Base-by-base conservation (phyloP, 2,113 vertebrate genomes). In the Donacobius atricapilla region DNA sequence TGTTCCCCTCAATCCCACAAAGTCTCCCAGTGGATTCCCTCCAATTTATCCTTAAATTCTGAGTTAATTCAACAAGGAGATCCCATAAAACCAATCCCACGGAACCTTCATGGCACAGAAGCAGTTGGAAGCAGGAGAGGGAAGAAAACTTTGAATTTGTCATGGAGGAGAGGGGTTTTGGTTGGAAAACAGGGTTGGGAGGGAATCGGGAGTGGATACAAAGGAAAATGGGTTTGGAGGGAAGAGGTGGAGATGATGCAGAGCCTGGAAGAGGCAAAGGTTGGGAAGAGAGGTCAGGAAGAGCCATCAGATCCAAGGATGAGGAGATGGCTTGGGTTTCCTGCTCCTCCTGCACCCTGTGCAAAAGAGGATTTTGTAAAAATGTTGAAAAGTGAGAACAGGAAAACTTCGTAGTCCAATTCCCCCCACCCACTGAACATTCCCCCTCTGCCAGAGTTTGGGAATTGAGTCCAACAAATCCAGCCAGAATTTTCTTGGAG, bases 401-500 rank as follows among this genome's bases (percentile, higher is more conserved):
- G 28, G 33, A 33, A 40, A 78, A 40, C 12, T 33, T n/a, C 40
- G 12, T n/a, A 42, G 21, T 37, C 68, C 68, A 58, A 0, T 15
- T 40, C 8, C 24, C 30, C 35, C 45, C 24, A 19, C 1, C 9
- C 58, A 21, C 57, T 15, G 14, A 5, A 37, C 0, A 11, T 25
- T 25, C 30, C 35, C 71, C 44, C 48, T 45, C 2, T 15, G 4
- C 11, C 45, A 35, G 31, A 53, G 31, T 12, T 30, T 45, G 54
- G 25, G 69, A 71, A 31, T 0, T 5, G 27, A 8, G n/a, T 12
- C 54, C 42, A 40, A 40, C 45, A 23, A 33, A 35, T 12, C 11
- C 13, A 42, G 20, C 42, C 54, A 8, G 5, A 1, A 3, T 15
- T 27, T 33, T 9, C 39, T 0, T 0, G 35, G 45, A 39, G 23